phyloP scores from a whole-genome alignment of 2,888 invertebrate species.

The Endotricha flammealis region DNA sequence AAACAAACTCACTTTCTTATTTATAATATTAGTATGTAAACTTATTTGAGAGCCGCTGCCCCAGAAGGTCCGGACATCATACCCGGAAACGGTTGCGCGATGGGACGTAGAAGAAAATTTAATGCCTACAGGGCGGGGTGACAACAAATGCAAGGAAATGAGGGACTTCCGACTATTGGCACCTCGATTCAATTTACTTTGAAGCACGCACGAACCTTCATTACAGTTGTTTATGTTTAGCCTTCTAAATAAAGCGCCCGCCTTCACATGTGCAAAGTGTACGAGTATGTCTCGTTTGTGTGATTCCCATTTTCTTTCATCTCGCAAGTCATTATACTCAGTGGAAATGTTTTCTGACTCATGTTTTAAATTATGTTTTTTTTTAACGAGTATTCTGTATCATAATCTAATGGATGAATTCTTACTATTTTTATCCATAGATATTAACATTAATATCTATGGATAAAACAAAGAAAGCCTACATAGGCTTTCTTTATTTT shows the following conservation, averaged over 20 bases:
- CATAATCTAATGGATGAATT: too few species aligned
- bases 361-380: slow-evolving; percentile 1
- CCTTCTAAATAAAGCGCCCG: background rate
- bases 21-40: too few species aligned
- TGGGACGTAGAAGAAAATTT: slow-evolving; percentile 56
- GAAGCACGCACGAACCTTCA: slow-evolving; percentile 32
- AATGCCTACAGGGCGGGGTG: slow-evolving; percentile 50
- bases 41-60: slow-evolving; percentile 3
- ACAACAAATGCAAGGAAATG: slow-evolving; percentile 71
- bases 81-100: slow-evolving; percentile 49
- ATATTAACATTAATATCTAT: too few species aligned
- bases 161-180: slow-evolving; percentile 67
- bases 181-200: slow-evolving; percentile 66
- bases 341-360: background rate
- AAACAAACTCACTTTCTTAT: too few species aligned
- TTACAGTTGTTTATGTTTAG: slow-evolving; percentile 29
- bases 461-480: too few species aligned
- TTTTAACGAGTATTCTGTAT: too few species aligned
- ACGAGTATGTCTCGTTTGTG: slow-evolving; percentile 14
- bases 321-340: slow-evolving; percentile 7
- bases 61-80: slow-evolving; percentile 45
- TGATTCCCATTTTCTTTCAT: slow-evolving; percentile 11
- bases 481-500: too few species aligned
- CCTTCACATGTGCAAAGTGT: slow-evolving; percentile 9
- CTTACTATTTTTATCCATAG: too few species aligned